Evolutionary conservation across 1,140 invertebrate genomes (phyloP).

Genomic region (Streblospio benedicti): DNA sequence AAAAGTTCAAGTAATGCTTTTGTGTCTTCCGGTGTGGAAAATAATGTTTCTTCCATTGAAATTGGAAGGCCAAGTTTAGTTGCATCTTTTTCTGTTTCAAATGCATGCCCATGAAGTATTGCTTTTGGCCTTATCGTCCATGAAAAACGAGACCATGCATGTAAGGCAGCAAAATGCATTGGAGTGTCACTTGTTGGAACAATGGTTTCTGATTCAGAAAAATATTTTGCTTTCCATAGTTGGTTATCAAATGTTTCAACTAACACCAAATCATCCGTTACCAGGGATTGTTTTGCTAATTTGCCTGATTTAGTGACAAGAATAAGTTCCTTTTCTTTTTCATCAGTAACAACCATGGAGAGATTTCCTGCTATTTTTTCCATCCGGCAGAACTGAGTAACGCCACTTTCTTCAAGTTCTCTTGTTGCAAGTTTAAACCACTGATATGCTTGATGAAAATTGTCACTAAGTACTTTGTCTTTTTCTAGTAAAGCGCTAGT

Average conservation of each 20-base stretch:
- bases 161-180: neutral
- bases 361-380: slow-evolving; percentile 3
- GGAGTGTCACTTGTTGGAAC: slow-evolving; percentile 12
- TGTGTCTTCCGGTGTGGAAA: slow-evolving; percentile 8
- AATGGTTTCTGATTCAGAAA: neutral
- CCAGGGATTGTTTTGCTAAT: neutral
- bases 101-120: slow-evolving; percentile 6
- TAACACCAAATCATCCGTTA: neutral
- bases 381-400: slow-evolving; percentile 12
- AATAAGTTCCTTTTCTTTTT: neutral
- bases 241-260: slow-evolving; percentile 1
- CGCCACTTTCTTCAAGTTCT: slow-evolving; percentile 3
- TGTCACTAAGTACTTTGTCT: neutral
- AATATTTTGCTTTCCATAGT: slow-evolving; percentile 4
- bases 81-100: slow-evolving; percentile 6
- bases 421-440: slow-evolving; percentile 1
- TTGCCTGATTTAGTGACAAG: slow-evolving; percentile 16
- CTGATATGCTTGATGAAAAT: neutral
- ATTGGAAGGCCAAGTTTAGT: neutral
- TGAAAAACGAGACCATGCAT: neutral
- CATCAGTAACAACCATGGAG: neutral
- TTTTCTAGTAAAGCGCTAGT: neutral
- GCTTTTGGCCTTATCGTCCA: slow-evolving; percentile 8
- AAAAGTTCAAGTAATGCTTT: slow-evolving; percentile 2
- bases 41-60: slow-evolving; percentile 6